Base-by-base conservation (phyloP, 2,888 invertebrate species). In the Tinea pellionella region DNA sequence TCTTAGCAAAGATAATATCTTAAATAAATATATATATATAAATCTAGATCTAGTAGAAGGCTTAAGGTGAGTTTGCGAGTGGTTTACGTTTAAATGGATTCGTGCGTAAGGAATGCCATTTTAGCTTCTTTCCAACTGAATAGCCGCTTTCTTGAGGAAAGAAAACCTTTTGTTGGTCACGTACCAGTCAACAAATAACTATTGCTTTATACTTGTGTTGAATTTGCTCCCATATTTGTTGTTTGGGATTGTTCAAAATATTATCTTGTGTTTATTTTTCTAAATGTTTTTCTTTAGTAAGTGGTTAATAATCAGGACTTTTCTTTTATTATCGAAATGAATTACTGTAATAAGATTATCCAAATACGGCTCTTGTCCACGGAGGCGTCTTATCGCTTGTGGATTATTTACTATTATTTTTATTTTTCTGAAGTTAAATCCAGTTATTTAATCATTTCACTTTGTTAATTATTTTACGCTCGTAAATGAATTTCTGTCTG, bases 161-260 rank as follows among this genome's bases (percentile, higher is more conserved):
- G 47, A 15, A 47, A 47, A 16, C 47, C 47, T 47, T 47, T 47
- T 47, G 47, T 47, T 47, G 47, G 47, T 47, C 47, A 47, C 47
- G 47, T 47, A 37, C 9, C n/a, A 37, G 37, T 37, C 37, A 37
- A 37, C 37, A 37, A 37, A 37, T 37, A 37, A 37, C 37, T 37
- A 37, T 37, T 37, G 37, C 37, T 37, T 37, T 37, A 37, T 37
- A 37, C 37, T 37, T 9, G 37, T 37, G 37, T 37, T 9, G 37
- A 9, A n/a, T 37, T n/a, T 37, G 9, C n/a, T n/a, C 9, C 9
- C 9, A 37, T 9, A 37, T 37, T 37, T 37, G 37, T 37, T 37
- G 37, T 37, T 37, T 1, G 24, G 37, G 37, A 37, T 37, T 37
- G 6, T 37, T 37, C 2, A 9, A 37, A 37, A 37, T 37, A 6